phyloP scores from a whole-genome alignment of 2,113 vertebrate species.

The Labrus mixtus region DNA sequence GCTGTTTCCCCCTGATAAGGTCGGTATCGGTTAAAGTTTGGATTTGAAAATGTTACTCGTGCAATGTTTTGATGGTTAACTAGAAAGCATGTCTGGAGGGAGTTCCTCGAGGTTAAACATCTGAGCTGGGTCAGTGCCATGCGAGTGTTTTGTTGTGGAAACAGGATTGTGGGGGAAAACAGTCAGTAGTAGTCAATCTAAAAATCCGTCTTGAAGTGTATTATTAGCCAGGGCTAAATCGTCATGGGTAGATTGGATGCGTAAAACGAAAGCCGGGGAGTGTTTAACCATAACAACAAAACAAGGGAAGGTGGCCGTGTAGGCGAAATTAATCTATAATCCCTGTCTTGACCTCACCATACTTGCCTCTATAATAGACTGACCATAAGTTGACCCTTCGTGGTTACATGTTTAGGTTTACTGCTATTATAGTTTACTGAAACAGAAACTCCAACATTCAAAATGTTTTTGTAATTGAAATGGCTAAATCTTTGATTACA shows the following conservation, averaged over 20 bases:
- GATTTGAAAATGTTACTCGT: background rate
- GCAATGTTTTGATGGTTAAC: constrained; percentile 2
- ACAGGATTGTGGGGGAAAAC: background rate
- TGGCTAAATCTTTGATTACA: background rate
- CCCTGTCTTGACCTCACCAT: constrained; percentile 54
- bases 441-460: constrained; percentile 16
- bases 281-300: constrained; percentile 11
- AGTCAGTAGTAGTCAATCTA: constrained; percentile 6
- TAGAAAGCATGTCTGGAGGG: constrained; percentile 15
- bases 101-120: constrained; percentile 27
- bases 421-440: constrained; percentile 22
- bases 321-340: constrained; percentile 70
- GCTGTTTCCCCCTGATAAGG: constrained; percentile 23
- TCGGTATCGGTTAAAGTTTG: background rate
- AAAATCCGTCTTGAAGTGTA: constrained; percentile 34
- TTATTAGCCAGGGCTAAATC: background rate
- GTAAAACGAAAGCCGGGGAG: background rate
- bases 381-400: constrained; percentile 24
- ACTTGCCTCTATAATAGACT: constrained; percentile 34
- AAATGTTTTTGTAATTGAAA: background rate
- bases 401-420: background rate
- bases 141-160: constrained; percentile 17
- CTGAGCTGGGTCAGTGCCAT: background rate
- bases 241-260: background rate
- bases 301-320: constrained; percentile 12